These are phyloP conservation scores for Anarrhichthys ocellatus DNA, from an alignment of 2,113 vertebrate species.

Conservation along the genomic window DNA sequence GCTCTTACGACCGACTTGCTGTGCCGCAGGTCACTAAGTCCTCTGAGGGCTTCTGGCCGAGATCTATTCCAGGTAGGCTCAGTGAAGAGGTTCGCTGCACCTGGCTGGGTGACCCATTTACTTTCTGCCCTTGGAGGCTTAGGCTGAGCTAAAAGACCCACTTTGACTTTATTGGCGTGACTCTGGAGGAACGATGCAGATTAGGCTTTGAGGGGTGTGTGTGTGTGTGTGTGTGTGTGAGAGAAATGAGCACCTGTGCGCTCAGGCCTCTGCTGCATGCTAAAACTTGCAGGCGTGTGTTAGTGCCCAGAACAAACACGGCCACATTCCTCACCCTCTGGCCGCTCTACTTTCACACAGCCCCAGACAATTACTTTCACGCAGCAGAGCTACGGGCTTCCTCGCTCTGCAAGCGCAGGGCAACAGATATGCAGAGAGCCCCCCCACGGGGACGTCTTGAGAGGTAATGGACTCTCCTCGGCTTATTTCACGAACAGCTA, in stretches of 20 bases:
- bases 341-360: slow-evolving; percentile 14
- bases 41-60: slow-evolving; percentile 47
- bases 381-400: not conserved
- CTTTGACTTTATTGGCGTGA: slow-evolving; percentile 51
- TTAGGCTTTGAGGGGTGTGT: slow-evolving; percentile 21
- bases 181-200: slow-evolving; percentile 43
- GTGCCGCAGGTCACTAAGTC: slow-evolving; percentile 30
- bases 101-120: slow-evolving; percentile 70
- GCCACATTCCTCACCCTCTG: slow-evolving; percentile 68
- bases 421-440: not conserved
- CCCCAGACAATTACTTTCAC: slow-evolving; percentile 13
- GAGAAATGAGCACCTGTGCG: slow-evolving; percentile 34
- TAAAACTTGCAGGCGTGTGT: slow-evolving; percentile 77
- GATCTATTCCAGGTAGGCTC: slow-evolving; percentile 73
- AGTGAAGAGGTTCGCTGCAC: slow-evolving; percentile 50
- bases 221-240: slow-evolving; percentile 16
- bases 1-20: not conserved
- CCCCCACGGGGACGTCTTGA: not conserved
- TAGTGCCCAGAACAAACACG: slow-evolving; percentile 71
- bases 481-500: not conserved
- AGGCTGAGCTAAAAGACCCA: slow-evolving; percentile 58
- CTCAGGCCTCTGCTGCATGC: slow-evolving; percentile 42
- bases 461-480: not conserved
- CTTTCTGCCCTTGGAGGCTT: slow-evolving; percentile 64
- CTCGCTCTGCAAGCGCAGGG: not conserved